Conservation (phyloP, 1,140 invertebrate species). For the Oryzaephilus surinamensis region DNA sequence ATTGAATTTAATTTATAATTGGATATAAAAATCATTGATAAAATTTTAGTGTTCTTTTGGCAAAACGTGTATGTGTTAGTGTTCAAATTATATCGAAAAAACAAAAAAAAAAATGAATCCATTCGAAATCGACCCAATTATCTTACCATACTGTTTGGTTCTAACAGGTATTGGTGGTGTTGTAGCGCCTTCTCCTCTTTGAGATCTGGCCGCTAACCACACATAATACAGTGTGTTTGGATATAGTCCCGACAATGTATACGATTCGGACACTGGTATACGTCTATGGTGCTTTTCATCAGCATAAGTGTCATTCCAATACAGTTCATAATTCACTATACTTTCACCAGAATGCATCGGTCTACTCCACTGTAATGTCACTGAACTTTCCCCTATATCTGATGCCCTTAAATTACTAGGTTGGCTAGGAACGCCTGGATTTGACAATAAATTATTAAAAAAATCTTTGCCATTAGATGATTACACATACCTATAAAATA, state of each 20-base stretch:
- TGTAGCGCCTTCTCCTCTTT: conserved; percentile 84
- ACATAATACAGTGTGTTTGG: conserved; percentile 95
- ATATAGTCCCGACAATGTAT: conserved; percentile 77
- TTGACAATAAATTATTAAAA: not conserved
- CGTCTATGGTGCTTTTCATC: conserved; percentile 62
- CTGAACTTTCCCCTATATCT: conserved; percentile 70
- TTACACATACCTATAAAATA: too few relatives aligned
- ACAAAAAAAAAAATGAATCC: too few relatives aligned
- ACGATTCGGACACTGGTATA: conserved; percentile 72
- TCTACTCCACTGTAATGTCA: conserved; percentile 80
- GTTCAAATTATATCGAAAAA: too few relatives aligned
- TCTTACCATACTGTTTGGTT: conserved; percentile 96
- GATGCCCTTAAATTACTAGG: conserved; percentile 78
- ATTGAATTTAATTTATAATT: too few relatives aligned
- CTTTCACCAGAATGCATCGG: conserved; percentile 84
- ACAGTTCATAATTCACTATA: conserved; percentile 90
- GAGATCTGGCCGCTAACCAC: conserved; percentile 86
- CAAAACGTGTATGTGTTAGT: too few relatives aligned
- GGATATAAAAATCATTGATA: too few relatives aligned
- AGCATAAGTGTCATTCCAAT: conserved; percentile 94
- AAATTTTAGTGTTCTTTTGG: too few relatives aligned
- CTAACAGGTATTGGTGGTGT: conserved; percentile 88
- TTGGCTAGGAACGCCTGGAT: conserved; percentile 78
- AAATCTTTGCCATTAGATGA: not conserved
- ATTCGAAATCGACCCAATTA: conserved; percentile 3